Percentiles rank a stretch among this genome's conserved stretches.
Conservation (phyloP, 2,113 vertebrate species). For the Paratilapia polleni region DNA sequence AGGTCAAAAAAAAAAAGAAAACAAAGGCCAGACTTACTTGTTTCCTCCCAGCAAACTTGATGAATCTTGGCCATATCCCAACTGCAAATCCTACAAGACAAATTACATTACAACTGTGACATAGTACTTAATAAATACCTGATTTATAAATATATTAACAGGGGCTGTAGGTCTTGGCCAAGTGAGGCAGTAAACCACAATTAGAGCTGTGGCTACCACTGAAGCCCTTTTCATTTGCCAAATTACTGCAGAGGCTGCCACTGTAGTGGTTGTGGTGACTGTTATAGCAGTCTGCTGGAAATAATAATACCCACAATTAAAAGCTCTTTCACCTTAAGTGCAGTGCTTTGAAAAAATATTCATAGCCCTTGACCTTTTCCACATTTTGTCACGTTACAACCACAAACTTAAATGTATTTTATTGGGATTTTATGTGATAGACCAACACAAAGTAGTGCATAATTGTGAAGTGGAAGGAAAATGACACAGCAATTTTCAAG, state of each 20-base stretch:
- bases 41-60: slow-evolving; percentile 90
- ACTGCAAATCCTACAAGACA: slow-evolving; percentile 87
- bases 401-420: no score
- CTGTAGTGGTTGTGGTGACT: background rate
- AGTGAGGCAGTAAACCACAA: background rate
- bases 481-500: no score
- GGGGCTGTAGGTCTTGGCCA: background rate
- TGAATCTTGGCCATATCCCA: slow-evolving; percentile 90
- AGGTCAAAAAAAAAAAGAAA: background rate
- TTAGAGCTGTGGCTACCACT: background rate
- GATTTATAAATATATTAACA: background rate
- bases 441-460: no score
- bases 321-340: background rate
- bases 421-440: no score
- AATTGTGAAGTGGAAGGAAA: no score
- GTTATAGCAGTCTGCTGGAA: background rate
- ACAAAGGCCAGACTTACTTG: slow-evolving; percentile 85
- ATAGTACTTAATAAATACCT: background rate
- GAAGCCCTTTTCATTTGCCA: background rate
- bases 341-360: no score
- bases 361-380: no score
- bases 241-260: background rate
- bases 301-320: background rate
- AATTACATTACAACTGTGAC: slow-evolving; percentile 12
- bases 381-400: no score